Evolutionary conservation across 53 echinoderm and acorn worm genomes (phyloP), one percentile per base, ranked within the genome.

Genomic region (Zoroaster sp.): DNA sequence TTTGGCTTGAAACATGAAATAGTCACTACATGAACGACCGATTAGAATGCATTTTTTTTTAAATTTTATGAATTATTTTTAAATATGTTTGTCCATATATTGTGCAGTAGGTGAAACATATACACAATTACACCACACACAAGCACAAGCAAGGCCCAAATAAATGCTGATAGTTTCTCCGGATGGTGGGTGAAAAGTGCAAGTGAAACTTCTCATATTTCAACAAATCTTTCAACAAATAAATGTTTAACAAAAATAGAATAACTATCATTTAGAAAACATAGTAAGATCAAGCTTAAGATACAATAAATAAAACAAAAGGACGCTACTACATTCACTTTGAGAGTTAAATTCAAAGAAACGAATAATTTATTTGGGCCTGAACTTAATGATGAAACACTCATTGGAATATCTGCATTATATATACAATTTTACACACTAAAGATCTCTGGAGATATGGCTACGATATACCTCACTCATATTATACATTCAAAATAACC

Each of bases 1-100:
- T 51, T 47, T 51, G 52, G 49, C 49, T 28, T 76, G 32, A 74
- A n/a, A 46, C 74, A 74, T 74, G 46, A 74, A 74, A 74, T 43
- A 74, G 74, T 74, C 44, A 74, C 74, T 44, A 28, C 70, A 43
- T 74, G 20, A 74, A 74, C 74, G 63, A 59, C 63, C 28, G 28
- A 59, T 59, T 59, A 21, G 28, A 4, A 59, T 59, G 63, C 63
- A 59, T 59, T 25, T 59, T 21, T 59, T 44, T 44, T 59, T 9
- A 25, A 21, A n/a, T n/a, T n/a, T n/a, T n/a, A n/a, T n/a, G n/a
- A n/a, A n/a, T n/a, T n/a, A n/a, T 59, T 28, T 28, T 59, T 59
- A 59, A 59, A 59, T 55, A 55, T 59, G 11, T 21, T 59, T 4
- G 28, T 59, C n/a, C 9, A 59, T 30, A 46, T 74, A 41, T 43